A percentile compares a stretch with the other conserved stretches of the same genome.
Conservation (phyloP, 2,113 vertebrate species). For the Lagopus leucura region DNA sequence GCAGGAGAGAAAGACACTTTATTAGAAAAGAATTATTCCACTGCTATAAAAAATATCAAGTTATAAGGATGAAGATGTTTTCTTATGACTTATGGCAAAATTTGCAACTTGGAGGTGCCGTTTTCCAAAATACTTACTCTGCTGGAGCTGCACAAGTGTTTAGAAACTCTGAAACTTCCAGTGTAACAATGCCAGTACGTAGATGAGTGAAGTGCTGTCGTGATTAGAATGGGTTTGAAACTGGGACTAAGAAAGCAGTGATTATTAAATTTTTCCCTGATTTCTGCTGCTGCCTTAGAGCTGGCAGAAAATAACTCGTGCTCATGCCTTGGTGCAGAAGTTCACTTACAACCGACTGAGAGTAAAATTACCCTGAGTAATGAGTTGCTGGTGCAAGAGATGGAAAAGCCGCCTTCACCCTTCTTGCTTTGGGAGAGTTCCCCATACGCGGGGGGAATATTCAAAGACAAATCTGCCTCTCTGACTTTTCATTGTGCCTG, state of each 20-base stretch:
- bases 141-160: background rate
- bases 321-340: background rate
- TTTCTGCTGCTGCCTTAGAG: background rate
- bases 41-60: background rate
- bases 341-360: background rate
- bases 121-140: conserved; percentile 13
- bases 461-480: background rate
- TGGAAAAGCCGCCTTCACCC: background rate
- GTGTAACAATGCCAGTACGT: background rate
- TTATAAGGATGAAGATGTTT: background rate
- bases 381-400: background rate
- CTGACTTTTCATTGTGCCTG: background rate
- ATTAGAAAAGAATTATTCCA: background rate
- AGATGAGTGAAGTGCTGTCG: conserved; percentile 14
- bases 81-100: background rate
- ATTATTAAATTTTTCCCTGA: background rate
- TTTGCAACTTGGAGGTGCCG: background rate
- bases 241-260: background rate
- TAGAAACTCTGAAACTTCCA: background rate
- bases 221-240: conserved; percentile 37
- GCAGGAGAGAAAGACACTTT: background rate
- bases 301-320: background rate
- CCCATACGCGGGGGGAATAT: background rate
- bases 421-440: background rate
- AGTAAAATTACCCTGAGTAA: background rate